A percentile compares a stretch with the other conserved stretches of the same genome.
These are phyloP conservation scores for Cherax quadricarinatus DNA, from an alignment of 1,140 invertebrate genomes.

Conservation along the genomic window DNA sequence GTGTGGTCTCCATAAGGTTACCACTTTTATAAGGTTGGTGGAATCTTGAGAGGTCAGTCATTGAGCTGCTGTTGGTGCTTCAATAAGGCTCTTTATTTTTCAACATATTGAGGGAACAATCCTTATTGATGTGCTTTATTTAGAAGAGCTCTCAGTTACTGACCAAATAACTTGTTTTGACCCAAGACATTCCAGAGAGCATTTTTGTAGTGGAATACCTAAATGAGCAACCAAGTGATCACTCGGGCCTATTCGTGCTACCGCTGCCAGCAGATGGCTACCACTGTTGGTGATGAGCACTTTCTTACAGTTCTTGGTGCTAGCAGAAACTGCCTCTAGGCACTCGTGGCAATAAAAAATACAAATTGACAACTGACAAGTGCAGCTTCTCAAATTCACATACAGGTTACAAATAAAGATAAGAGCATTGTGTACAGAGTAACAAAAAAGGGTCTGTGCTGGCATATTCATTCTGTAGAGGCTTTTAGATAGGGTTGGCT, in stretches of 20 bases:
- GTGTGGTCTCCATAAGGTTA: constrained; percentile 29
- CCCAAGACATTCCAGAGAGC: constrained; percentile 43
- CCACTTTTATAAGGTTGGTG: constrained; percentile 37
- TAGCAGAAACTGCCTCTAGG: constrained; percentile 33
- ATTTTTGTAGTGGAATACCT: constrained; percentile 24
- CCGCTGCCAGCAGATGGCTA: constrained; percentile 17
- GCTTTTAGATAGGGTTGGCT: constrained; percentile 32
- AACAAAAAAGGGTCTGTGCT: constrained; percentile 23
- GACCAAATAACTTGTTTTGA: constrained; percentile 23
- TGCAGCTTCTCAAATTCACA: constrained; percentile 43
- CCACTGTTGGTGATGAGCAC: constrained; percentile 13
- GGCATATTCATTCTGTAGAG: constrained; percentile 39
- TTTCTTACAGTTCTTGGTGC: constrained; percentile 54
- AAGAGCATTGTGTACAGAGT: constrained; percentile 1
- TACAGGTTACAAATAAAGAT: constrained; percentile 37
- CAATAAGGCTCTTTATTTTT: constrained; percentile 47
- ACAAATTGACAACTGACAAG: constrained; percentile 41
- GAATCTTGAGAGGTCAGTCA: constrained; percentile 37
- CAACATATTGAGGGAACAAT: constrained; percentile 45
- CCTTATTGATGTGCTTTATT: constrained; percentile 31
- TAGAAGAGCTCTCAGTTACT: constrained; percentile 18
- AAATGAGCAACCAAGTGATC: constrained; percentile 44
- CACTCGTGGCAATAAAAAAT: constrained; percentile 52
- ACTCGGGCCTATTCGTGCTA: not conserved
- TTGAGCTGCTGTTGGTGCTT: constrained; percentile 24